phyloP scores from a whole-genome alignment of 92 coral and sea anemone genomes.

The Blastomussa wellsi region DNA sequence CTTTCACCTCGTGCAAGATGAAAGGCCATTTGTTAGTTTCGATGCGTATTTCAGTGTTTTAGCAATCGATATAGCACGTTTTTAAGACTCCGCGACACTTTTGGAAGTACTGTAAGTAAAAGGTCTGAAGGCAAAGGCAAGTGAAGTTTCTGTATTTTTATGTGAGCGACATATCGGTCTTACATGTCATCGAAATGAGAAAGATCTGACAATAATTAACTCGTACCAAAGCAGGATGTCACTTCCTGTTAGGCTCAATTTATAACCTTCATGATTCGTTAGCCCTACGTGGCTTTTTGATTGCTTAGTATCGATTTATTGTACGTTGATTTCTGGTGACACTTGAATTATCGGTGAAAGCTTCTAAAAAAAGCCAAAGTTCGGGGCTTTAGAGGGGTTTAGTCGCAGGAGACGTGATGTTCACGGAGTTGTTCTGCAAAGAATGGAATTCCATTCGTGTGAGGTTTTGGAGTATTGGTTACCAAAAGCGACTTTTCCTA shows the following conservation, averaged over 20 bases:
- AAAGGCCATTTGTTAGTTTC: neutral
- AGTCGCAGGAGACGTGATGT: conserved; percentile 21
- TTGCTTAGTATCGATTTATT: no score
- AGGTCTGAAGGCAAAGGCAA: neutral
- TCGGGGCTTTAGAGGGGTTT: neutral
- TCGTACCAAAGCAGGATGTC: neutral
- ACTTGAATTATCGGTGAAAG: neutral
- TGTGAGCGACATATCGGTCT: neutral
- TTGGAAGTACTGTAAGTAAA: conserved; percentile 1
- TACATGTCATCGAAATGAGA: neutral
- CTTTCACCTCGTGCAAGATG: neutral
- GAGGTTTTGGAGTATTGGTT: conserved; percentile 69
- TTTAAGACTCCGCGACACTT: neutral
- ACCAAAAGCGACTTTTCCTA: conserved; percentile 59
- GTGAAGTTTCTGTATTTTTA: neutral
- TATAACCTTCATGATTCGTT: neutral
- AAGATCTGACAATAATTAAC: conserved; percentile 23
- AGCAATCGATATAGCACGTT: no score
- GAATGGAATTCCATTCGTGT: conserved; percentile 48
- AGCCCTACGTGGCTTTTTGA: neutral
- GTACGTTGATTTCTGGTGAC: neutral
- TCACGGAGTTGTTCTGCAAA: conserved; percentile 27
- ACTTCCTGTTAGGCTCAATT: conserved; percentile 25
- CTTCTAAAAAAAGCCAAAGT: neutral
- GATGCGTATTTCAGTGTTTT: neutral